Base-by-base conservation (phyloP, 2,797 vertebrate genomes). In the Lacerta viridis region DNA sequence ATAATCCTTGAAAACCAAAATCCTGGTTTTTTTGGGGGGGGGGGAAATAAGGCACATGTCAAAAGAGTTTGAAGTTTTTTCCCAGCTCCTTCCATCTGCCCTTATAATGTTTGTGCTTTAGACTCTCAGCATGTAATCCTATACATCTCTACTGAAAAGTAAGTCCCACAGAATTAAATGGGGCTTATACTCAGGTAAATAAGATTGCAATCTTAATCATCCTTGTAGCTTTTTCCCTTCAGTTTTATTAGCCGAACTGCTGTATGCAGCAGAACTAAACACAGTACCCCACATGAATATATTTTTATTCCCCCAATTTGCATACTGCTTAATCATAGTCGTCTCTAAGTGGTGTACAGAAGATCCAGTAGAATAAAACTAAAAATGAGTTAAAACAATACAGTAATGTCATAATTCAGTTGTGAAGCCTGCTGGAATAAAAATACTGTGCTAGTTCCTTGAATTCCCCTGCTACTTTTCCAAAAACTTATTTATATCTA, bases 1-100 rank as follows among this genome's bases (percentile, higher is more conserved):
- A 90, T 96, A 97, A 84, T 96, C 94, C 71, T 96, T 93, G 88
- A 94, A 89, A 84, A 98, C 97, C 64, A 98, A 94, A 86, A 98
- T 97, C 92, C 97, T 98, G 93, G n/a, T 39, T 33, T 33, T 33
- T 33, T 33, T 1, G 33, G 13, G 11, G 20, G 88, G 83, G 11
- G 50, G 13, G 46, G 50, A 3, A 61, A 78, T 81, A 9, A 85
- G 46, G 6, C 2, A 7, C 74, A 29, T 7, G 33, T 43, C 83
- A 66, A 75, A n/a, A 71, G 27, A 3, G n/a, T 80, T 2, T 20
- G 7, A 33, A 23, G 29, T 59, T n/a, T 59, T 3, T 5, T 17
- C 36, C 61, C n/a, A 61, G 79, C n/a, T 61, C n/a, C n/a, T 80
- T 80, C 50, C 20, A 7, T 7, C 79, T 36, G 10, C 15, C n/a